Percentiles rank a stretch among this genome's conserved stretches.
phyloP scores from a whole-genome alignment of 2,888 invertebrate species.

The Dinocampus coccinellae region DNA sequence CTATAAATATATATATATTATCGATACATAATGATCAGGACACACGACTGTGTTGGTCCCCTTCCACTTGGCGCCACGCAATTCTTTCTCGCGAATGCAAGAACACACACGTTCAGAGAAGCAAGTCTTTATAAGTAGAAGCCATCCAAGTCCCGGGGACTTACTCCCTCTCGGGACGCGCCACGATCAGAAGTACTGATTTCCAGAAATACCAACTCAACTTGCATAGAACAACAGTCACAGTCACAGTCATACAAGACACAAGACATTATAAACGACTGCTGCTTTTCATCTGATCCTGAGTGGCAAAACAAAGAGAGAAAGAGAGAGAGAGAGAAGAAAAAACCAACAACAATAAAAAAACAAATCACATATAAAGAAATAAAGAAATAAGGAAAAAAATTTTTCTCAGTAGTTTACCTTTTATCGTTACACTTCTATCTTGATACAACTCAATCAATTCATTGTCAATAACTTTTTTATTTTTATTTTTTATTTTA shows the following conservation, averaged over 20 bases:
- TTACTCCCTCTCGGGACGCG: slow-evolving; percentile 69
- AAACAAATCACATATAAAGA: background rate
- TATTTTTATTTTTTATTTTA: background rate
- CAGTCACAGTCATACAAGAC: slow-evolving; percentile 7
- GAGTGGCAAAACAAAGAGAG: background rate
- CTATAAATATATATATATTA: slow-evolving; percentile 14
- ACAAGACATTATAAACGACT: slow-evolving; percentile 4
- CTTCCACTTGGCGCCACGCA: slow-evolving; percentile 54
- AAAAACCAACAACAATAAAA: background rate
- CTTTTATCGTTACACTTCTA: background rate
- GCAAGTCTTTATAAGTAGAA: slow-evolving; percentile 69
- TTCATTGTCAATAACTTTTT: background rate
- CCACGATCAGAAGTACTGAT: slow-evolving; percentile 62
- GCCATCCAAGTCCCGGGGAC: slow-evolving; percentile 68
- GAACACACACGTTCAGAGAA: slow-evolving; percentile 48
- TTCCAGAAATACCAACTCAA: slow-evolving; percentile 46
- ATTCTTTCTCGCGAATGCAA: slow-evolving; percentile 58
- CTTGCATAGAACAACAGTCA: slow-evolving; percentile 10
- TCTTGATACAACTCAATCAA: background rate
- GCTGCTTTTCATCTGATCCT: background rate
- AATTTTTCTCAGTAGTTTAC: background rate
- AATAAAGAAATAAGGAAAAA: background rate
- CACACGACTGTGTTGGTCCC: slow-evolving; percentile 52
- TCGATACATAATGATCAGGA: slow-evolving; percentile 59
- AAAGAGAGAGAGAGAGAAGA: too few species aligned